These are phyloP conservation scores for Aethina tumida DNA, from an alignment of 1,140 invertebrate genomes.

Conservation along the genomic window DNA sequence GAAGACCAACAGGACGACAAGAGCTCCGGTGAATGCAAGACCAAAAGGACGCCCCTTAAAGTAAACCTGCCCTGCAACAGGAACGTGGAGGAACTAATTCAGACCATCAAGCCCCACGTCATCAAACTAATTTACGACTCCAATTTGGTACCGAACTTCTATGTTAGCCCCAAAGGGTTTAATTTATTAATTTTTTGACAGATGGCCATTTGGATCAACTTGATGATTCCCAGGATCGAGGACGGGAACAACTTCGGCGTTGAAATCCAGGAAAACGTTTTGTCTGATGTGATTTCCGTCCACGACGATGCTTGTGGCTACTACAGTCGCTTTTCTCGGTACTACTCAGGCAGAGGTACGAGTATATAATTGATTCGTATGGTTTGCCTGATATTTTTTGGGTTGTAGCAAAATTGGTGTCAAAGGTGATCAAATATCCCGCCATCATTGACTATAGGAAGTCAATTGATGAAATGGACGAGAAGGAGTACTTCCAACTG, in stretches of 20 bases:
- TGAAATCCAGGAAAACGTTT: slow-evolving; percentile 88
- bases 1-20: slow-evolving; percentile 44
- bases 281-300: slow-evolving; percentile 86
- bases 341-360: too few species aligned
- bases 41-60: slow-evolving; percentile 63
- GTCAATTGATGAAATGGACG: slow-evolving; percentile 84
- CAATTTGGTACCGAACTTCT: too few species aligned
- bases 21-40: slow-evolving; percentile 40
- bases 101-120: slow-evolving; percentile 81
- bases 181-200: too few species aligned
- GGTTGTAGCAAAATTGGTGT: slow-evolving; percentile 58
- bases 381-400: too few species aligned
- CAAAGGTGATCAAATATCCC: slow-evolving; percentile 87
- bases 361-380: too few species aligned
- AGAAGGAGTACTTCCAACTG: slow-evolving; percentile 86
- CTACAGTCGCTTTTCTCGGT: slow-evolving; percentile 89
- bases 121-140: slow-evolving; percentile 82
- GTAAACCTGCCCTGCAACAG: slow-evolving; percentile 77
- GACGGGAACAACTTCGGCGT: slow-evolving; percentile 97
- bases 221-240: slow-evolving; percentile 95
- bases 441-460: slow-evolving; percentile 89
- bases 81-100: slow-evolving; percentile 69
- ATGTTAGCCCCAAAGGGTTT: too few species aligned
- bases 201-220: slow-evolving; percentile 97
- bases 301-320: slow-evolving; percentile 90